Evolutionary conservation across 2,888 invertebrate species (phyloP), one percentile per base, ranked within the genome.

Genomic region (Stomorhina lunata): DNA sequence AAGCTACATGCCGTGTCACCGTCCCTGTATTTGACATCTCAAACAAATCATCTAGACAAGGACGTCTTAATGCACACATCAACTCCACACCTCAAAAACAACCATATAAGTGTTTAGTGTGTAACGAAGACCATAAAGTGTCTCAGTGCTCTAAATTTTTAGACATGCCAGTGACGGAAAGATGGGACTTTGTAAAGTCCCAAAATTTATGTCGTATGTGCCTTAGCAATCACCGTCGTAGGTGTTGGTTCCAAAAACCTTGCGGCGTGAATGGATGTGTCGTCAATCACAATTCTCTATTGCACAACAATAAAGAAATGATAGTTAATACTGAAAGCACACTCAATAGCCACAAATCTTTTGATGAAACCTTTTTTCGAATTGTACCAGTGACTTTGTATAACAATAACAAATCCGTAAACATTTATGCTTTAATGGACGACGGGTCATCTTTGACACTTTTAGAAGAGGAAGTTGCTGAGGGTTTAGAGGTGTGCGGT

Each of bases 401-500:
- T 10, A 40, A n/a, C 7, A 57, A 50, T 17, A 57, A 43, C 4
- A 71, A 80, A 37, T 27, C 20, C 10, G 15, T 76, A 12, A n/a
- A 10, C 3, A 59, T 40, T 1, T 65, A 65, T 37, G 75, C 76
- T 25, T 45, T 76, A n/a, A 55, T 68, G 25, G 66, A 76, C 10
- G 73, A 73, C 15, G 73, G 73, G 7, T 73, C 61, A 20, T 48
- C 50, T 15, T 37, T 80, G 25, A 80, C 69, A 3, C 65, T 76
- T n/a, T 45, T 75, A 12, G 69, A 69, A n/a, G 27, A 69, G 43
- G 34, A 48, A 6, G 9, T 81, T n/a, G 65, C 71, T 12, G 25
- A 81, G 9, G 40, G 40, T 15, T 25, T 75, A 48, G 20, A 20
- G 2, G 34, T 65, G 10, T 12, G 20, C 2, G 63, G 20, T 27